These are phyloP conservation scores for Talpa occidentalis DNA, from an alignment of 2,113 vertebrate species.

Conservation along the genomic window DNA sequence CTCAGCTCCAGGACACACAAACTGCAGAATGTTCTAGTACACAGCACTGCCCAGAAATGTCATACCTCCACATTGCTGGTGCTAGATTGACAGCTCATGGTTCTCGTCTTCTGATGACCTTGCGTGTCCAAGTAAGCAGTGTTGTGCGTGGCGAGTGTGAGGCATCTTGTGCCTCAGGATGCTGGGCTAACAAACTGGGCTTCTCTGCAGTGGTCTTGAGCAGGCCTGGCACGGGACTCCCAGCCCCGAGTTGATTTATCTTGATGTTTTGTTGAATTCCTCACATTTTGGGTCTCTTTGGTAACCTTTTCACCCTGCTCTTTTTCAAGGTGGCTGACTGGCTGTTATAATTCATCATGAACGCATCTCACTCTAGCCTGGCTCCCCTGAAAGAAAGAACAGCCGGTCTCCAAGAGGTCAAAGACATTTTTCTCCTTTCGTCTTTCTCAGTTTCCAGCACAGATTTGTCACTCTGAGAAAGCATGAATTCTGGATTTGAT, in stretches of 20 bases:
- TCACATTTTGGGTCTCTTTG: conserved; percentile 86
- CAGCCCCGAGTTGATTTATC: conserved; percentile 86
- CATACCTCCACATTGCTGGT: neutral
- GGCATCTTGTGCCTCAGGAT: conserved; percentile 51
- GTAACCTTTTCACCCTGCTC: conserved; percentile 90
- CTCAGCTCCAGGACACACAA: neutral
- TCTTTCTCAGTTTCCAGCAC: conserved; percentile 90
- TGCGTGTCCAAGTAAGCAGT: conserved; percentile 34
- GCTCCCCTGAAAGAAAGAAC: conserved; percentile 87
- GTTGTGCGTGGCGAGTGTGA: neutral
- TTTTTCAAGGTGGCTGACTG: conserved; percentile 88
- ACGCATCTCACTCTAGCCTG: conserved; percentile 85
- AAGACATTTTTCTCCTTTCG: conserved; percentile 87
- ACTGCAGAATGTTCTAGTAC: neutral
- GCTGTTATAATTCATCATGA: conserved; percentile 90
- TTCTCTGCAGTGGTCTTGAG: conserved; percentile 62
- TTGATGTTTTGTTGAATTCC: conserved; percentile 88
- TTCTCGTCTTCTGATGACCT: neutral
- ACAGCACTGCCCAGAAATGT: too few species aligned
- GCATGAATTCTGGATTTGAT: conserved; percentile 97
- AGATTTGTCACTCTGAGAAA: conserved; percentile 95
- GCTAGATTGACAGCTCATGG: neutral
- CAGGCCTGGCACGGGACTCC: conserved; percentile 67
- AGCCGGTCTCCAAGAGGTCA: conserved; percentile 89
- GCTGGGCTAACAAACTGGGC: conserved; percentile 73